Evolutionary conservation across 2,888 invertebrate species (phyloP).

Genomic region (Cataglyphis cursor): DNA sequence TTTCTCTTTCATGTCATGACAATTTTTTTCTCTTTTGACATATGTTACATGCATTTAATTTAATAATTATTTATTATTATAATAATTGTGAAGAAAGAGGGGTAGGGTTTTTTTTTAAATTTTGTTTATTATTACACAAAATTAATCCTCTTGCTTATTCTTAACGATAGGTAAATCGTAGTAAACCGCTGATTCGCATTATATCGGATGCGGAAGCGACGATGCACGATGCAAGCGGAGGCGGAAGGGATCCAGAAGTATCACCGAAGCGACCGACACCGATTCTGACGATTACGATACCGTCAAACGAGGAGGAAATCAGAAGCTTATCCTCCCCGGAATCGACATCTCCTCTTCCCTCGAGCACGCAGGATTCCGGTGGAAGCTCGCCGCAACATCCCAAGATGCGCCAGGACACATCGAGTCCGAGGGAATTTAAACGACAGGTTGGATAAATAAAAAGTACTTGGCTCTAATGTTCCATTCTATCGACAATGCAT

Average conservation of each 20-base stretch:
- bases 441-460: conserved; percentile 76
- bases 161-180: conserved; percentile 51
- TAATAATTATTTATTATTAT: not conserved
- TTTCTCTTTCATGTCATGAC: not conserved
- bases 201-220: conserved; percentile 60
- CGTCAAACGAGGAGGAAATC: conserved; percentile 89
- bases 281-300: conserved; percentile 89
- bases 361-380: conserved; percentile 69
- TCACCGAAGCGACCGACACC: conserved; percentile 83
- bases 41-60: not conserved
- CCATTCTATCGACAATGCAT: not conserved
- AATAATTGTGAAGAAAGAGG: not conserved
- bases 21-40: not conserved
- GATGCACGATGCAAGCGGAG: conserved; percentile 51
- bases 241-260: conserved; percentile 69
- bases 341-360: conserved; percentile 80
- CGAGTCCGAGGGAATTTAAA: conserved; percentile 73
- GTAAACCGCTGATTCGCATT: conserved; percentile 71
- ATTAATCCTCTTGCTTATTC: not conserved
- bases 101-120: not conserved
- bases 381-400: conserved; percentile 75
- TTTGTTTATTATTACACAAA: not conserved
- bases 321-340: conserved; percentile 83
- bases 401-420: conserved; percentile 70
- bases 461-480: not conserved